Percentiles rank a stretch among this genome's conserved stretches.
Evolutionary conservation across 2,888 invertebrate species (phyloP).

Genomic region (Eumacrocentrus americanus): DNA sequence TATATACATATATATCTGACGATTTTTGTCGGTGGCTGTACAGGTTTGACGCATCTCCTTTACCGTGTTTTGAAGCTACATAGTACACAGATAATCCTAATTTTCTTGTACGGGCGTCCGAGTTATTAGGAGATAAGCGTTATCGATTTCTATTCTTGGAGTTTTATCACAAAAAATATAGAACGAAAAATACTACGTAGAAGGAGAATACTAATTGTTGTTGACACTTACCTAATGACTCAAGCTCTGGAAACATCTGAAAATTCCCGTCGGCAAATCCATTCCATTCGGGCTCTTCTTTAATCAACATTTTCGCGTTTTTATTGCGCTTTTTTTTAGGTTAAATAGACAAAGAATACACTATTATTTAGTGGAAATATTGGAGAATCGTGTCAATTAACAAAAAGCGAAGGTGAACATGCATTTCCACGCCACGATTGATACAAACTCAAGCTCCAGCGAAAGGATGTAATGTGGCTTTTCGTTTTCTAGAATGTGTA

Average conservation of each 20-base stretch:
- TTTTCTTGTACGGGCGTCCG: neutral
- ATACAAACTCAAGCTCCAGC: too few relatives aligned
- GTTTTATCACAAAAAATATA: neutral
- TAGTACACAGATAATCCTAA: neutral
- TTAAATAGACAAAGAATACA: too few relatives aligned
- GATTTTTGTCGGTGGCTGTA: neutral
- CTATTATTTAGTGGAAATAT: too few relatives aligned
- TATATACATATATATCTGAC: neutral
- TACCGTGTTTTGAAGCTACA: neutral
- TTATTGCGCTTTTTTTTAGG: too few relatives aligned
- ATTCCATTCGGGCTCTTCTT: conserved; percentile 49
- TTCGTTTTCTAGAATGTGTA: too few relatives aligned
- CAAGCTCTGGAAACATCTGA: conserved; percentile 52
- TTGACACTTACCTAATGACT: conserved; percentile 44
- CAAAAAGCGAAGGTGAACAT: too few relatives aligned
- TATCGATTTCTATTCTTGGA: neutral
- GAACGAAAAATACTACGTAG: neutral
- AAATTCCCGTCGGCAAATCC: conserved; percentile 40
- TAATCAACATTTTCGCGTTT: conserved; percentile 45
- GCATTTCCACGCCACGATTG: too few relatives aligned
- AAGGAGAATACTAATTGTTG: neutral
- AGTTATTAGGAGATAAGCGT: neutral
- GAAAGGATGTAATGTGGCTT: too few relatives aligned
- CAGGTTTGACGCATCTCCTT: neutral
- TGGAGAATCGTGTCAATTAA: too few relatives aligned